These are phyloP conservation scores for Orthonychiurus folsomi DNA, from an alignment of 2,888 invertebrate species.

Conservation along the genomic window DNA sequence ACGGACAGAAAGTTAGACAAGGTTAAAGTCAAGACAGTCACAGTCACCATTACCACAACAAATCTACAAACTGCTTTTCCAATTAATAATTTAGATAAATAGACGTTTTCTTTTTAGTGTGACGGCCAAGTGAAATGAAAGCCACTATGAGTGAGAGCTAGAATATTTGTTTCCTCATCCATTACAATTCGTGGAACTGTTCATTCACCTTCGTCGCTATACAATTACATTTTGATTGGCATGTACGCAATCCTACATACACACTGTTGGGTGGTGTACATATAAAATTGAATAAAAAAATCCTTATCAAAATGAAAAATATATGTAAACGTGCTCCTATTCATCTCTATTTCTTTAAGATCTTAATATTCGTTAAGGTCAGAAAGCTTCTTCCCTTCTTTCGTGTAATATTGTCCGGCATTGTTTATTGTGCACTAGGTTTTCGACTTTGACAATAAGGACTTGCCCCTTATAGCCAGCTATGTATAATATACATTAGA, in stretches of 20 bases:
- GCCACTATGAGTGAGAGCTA: background rate
- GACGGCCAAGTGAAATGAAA: too few species aligned
- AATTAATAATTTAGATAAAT: background rate
- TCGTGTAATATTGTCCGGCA: background rate
- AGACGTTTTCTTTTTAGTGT: background rate
- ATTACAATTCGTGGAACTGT: too few species aligned
- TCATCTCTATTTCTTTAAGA: too few species aligned
- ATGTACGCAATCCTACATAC: constrained; percentile 24
- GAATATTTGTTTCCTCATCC: too few species aligned
- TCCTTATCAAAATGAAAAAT: background rate
- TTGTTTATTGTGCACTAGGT: background rate
- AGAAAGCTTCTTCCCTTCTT: background rate
- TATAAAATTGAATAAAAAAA: too few species aligned
- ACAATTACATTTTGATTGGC: constrained; percentile 18
- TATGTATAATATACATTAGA: too few species aligned
- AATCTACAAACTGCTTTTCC: background rate
- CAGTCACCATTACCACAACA: background rate
- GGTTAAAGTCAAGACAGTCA: background rate
- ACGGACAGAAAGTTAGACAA: background rate
- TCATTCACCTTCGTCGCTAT: background rate
- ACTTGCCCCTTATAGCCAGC: background rate
- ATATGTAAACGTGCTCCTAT: too few species aligned
- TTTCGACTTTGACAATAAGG: background rate
- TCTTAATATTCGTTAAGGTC: too few species aligned
- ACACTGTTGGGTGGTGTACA: constrained; percentile 8